These are phyloP conservation scores for Macrochelys suwanniensis DNA, from an alignment of 2,797 vertebrate genomes.

Conservation along the genomic window DNA sequence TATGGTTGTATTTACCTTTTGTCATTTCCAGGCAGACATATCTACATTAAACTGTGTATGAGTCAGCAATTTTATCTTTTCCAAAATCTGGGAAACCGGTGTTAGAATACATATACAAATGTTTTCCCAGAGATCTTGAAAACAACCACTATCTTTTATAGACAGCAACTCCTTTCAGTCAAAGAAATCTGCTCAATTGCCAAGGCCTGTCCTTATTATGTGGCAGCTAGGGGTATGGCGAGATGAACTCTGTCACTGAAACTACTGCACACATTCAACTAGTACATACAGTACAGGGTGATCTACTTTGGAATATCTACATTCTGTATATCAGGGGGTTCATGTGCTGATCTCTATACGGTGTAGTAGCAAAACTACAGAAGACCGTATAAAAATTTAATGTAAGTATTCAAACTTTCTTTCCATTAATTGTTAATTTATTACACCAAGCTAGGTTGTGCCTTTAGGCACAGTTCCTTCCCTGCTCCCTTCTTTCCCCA, in stretches of 20 bases:
- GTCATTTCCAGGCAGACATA: neutral
- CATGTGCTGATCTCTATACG: constrained; percentile 16
- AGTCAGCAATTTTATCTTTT: neutral
- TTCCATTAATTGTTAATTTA: constrained; percentile 56
- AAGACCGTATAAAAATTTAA: constrained; percentile 30
- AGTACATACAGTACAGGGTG: neutral
- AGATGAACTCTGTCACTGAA: neutral
- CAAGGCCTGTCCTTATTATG: rapidly evolving
- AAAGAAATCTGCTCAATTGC: neutral
- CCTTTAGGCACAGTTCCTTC: neutral
- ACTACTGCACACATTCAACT: neutral
- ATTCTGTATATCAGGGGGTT: neutral
- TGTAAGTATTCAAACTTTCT: constrained; percentile 34
- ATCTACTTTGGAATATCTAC: neutral
- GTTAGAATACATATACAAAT: neutral
- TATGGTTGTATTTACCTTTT: rapidly evolving
- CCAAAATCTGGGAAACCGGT: neutral
- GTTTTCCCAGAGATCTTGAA: neutral
- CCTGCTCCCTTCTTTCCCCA: constrained; percentile 12
- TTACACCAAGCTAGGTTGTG: constrained; percentile 19
- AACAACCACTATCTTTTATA: neutral
- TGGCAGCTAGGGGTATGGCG: neutral
- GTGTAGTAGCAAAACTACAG: constrained; percentile 16
- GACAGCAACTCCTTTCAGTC: neutral
- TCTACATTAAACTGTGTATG: rapidly evolving